These are phyloP conservation scores for Amiota mariae DNA, from an alignment of 2,888 invertebrate species.

Conservation along the genomic window DNA sequence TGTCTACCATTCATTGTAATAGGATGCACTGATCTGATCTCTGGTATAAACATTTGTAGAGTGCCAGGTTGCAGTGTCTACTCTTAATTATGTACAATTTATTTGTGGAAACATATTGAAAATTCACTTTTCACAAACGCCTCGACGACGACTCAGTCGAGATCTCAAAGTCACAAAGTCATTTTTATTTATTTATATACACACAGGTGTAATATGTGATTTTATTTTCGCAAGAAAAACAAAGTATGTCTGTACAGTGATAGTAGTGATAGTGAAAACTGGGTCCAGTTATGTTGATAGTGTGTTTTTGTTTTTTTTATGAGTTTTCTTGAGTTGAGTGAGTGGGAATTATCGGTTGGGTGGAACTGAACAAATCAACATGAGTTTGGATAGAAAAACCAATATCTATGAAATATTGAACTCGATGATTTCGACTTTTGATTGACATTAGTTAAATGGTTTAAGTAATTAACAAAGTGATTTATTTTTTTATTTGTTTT, in stretches of 20 bases:
- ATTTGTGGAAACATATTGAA: constrained; percentile 3
- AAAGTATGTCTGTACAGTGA: background rate
- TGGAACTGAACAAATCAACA: too few relatives aligned
- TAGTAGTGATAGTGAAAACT: constrained; percentile 48
- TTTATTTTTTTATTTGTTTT: too few relatives aligned
- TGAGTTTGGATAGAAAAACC: too few relatives aligned
- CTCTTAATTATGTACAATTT: background rate
- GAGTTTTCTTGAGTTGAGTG: background rate
- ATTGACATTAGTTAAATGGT: too few relatives aligned
- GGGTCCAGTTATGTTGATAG: constrained; percentile 28
- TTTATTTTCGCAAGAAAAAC: too few relatives aligned
- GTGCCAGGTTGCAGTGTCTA: background rate
- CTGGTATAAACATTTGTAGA: background rate
- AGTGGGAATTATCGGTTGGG: too few relatives aligned
- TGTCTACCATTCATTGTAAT: too few relatives aligned
- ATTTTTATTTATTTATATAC: too few relatives aligned
- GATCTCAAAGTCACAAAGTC: background rate
- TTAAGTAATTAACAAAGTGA: too few relatives aligned
- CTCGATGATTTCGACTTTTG: too few relatives aligned
- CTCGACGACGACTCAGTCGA: background rate
- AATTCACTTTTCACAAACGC: constrained; percentile 15
- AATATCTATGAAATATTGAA: too few relatives aligned
- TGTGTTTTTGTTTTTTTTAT: background rate
- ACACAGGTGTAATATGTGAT: too few relatives aligned
- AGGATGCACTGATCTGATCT: background rate